phyloP scores from a whole-genome alignment of 2,113 vertebrate species.

The Piaya cayana region DNA sequence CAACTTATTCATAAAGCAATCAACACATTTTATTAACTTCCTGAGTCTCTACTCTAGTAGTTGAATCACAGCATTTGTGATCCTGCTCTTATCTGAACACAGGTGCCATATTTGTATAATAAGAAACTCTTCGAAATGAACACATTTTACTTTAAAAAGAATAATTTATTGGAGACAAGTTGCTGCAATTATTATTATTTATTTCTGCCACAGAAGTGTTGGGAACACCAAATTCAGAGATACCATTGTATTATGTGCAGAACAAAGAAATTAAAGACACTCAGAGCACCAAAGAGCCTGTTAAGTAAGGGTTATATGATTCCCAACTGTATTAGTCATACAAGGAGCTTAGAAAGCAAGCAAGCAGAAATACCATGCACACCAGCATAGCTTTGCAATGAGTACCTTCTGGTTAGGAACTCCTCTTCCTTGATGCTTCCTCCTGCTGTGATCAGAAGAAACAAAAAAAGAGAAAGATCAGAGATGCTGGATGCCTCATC shows the following conservation, averaged over 20 bases:
- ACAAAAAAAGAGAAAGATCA: neutral
- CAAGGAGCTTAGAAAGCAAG: neutral
- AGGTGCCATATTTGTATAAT: conserved; percentile 12
- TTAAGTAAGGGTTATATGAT: neutral
- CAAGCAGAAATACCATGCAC: neutral
- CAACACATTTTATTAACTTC: conserved; percentile 57
- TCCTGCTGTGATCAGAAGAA: neutral
- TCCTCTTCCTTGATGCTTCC: neutral
- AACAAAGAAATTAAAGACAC: neutral
- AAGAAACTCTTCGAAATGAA: neutral
- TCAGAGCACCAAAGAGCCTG: neutral
- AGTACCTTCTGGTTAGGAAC: neutral
- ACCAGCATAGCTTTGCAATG: neutral
- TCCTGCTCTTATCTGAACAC: neutral
- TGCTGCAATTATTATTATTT: neutral
- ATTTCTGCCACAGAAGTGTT: neutral
- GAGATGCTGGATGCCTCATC: neutral
- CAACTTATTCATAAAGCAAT: conserved; percentile 50
- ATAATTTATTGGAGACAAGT: neutral
- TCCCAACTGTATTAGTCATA: neutral
- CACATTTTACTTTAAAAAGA: conserved; percentile 2
- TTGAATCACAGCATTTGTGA: neutral
- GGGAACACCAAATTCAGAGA: conserved; percentile 2
- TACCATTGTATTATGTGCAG: neutral
- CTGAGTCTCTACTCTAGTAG: neutral